Conservation (phyloP, 2,888 invertebrate species). For the Rhagium mordax region DNA sequence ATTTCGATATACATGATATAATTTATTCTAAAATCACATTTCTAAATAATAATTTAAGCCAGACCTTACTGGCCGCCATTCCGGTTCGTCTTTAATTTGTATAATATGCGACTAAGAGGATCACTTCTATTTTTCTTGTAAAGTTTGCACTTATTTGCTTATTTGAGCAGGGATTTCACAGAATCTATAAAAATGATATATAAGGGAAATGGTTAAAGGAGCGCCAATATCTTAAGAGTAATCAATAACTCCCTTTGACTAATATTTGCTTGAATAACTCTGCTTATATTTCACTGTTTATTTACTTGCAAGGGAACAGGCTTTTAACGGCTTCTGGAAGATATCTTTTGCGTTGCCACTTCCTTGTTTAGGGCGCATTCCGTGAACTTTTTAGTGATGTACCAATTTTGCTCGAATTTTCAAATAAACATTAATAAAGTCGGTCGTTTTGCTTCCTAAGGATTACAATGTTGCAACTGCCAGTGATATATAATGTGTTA, state of each 20-base stretch:
- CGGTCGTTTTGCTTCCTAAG: neutral
- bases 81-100: neutral
- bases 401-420: neutral
- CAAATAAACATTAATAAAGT: neutral
- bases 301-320: slow-evolving; percentile 53
- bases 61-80: neutral
- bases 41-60: neutral
- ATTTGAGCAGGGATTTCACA: slow-evolving; percentile 4
- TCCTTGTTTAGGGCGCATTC: slow-evolving; percentile 12
- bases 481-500: neutral
- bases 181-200: slow-evolving; percentile 9
- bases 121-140: neutral
- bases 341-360: slow-evolving; percentile 42
- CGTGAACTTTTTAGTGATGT: slow-evolving; percentile 1
- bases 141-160: neutral
- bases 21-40: too few relatives aligned
- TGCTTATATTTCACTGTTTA: slow-evolving; percentile 57
- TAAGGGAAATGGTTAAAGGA: slow-evolving; percentile 32
- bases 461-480: neutral
- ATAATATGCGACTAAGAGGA: neutral
- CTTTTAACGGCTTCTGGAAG: slow-evolving; percentile 54
- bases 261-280: slow-evolving; percentile 58
- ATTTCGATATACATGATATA: too few relatives aligned
- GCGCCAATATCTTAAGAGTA: slow-evolving; percentile 54
- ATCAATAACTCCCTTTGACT: slow-evolving; percentile 59